Evolutionary conservation across 2,113 vertebrate genomes (phyloP).

Genomic region (Etheostoma spectabile): DNA sequence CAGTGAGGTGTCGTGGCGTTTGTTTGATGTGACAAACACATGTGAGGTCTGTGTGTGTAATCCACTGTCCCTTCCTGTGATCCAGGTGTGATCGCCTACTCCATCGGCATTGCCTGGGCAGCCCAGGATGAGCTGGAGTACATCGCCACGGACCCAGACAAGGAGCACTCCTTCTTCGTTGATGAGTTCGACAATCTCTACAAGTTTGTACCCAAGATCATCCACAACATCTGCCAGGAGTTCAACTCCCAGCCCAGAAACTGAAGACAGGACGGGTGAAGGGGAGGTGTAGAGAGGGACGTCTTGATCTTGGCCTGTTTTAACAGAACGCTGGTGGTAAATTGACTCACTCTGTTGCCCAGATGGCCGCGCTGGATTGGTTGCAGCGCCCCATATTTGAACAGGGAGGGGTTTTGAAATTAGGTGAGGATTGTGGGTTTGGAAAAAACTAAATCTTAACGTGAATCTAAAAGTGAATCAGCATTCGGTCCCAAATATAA

Average conservation of each 20-base stretch:
- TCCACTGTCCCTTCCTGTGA: conserved; percentile 29
- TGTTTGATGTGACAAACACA: conserved; percentile 24
- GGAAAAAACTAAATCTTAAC: conserved; percentile 31
- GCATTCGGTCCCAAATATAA: conserved; percentile 19
- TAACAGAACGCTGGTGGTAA: conserved; percentile 48
- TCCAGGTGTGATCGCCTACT: conserved; percentile 95
- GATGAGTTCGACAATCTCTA: conserved; percentile 97
- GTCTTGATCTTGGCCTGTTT: conserved; percentile 13
- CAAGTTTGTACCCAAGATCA: conserved; percentile 90
- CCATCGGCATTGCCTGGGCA: conserved; percentile 95
- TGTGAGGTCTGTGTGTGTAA: conserved; percentile 31
- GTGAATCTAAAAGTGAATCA: conserved; percentile 35
- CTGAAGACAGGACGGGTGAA: conserved; percentile 73
- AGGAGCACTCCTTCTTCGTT: conserved; percentile 96
- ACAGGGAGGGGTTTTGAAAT: conserved; percentile 39
- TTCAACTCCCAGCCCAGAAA: conserved; percentile 98
- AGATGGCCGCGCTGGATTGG: conserved; percentile 60
- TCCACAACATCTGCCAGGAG: conserved; percentile 96
- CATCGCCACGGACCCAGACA: conserved; percentile 94
- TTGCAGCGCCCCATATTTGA: conserved; percentile 42
- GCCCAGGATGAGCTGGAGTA: conserved; percentile 95
- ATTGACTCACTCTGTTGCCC: conserved; percentile 57
- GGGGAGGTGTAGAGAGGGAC: not conserved
- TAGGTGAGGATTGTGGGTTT: conserved; percentile 21
- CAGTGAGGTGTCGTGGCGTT: conserved; percentile 10